Conservation (phyloP, 2,797 vertebrate genomes). For the Enteromius afrohamiltoni region DNA sequence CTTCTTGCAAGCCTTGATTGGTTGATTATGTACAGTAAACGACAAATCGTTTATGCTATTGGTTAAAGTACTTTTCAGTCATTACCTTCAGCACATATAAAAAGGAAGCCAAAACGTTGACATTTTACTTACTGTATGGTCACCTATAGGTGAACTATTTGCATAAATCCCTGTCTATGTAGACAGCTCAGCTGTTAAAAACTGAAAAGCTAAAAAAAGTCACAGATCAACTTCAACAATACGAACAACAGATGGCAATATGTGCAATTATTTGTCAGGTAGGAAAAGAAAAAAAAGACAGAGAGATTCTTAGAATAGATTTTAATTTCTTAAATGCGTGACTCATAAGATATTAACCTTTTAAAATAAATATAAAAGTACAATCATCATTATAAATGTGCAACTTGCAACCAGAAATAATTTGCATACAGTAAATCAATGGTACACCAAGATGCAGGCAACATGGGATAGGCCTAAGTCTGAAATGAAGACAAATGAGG, state of each 20-base stretch:
- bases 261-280: neutral
- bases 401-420: constrained; percentile 80
- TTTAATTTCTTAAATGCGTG: constrained; percentile 70
- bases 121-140: too few species aligned
- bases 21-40: too few species aligned
- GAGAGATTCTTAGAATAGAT: constrained; percentile 63
- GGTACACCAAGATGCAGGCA: constrained; percentile 76
- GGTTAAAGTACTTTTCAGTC: too few species aligned
- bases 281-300: neutral
- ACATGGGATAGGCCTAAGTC: constrained; percentile 62
- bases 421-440: constrained; percentile 80
- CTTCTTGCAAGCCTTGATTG: too few species aligned
- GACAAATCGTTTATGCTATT: too few species aligned
- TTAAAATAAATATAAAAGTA: constrained; percentile 86
- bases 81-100: too few species aligned
- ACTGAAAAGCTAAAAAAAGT: neutral
- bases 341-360: constrained; percentile 72
- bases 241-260: constrained; percentile 1
- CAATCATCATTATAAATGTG: constrained; percentile 86
- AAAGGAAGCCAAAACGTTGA: too few species aligned
- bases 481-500: constrained; percentile 10
- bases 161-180: neutral
- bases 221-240: constrained; percentile 33
- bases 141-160: neutral
- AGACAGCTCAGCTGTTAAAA: neutral